Evolutionary conservation across 2,888 invertebrate species (phyloP).

Genomic region (Yponomeuta cagnagella): DNA sequence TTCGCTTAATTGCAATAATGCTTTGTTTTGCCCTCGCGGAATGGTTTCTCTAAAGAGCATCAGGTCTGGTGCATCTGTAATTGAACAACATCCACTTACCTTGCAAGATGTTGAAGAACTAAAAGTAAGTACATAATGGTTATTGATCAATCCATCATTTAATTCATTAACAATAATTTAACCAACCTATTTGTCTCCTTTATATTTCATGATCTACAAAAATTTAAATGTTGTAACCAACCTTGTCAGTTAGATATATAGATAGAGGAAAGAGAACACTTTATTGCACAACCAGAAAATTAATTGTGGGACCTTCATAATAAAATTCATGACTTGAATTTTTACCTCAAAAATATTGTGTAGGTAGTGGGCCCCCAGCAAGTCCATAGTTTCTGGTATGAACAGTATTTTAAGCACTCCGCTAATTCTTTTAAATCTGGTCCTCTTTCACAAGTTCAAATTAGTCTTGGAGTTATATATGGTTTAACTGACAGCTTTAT

Average conservation of each 20-base stretch:
- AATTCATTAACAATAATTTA: slow-evolving; percentile 1
- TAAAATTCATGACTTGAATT: no score
- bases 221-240: not conserved
- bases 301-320: not conserved
- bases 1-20: slow-evolving; percentile 73
- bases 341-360: not conserved
- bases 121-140: slow-evolving; percentile 51
- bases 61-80: slow-evolving; percentile 77
- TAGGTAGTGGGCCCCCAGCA: not conserved
- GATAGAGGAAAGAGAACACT: no score
- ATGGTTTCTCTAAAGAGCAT: slow-evolving; percentile 83
- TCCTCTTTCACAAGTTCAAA: no score
- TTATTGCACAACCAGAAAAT: not conserved
- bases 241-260: no score
- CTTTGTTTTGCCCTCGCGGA: slow-evolving; percentile 79
- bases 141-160: not conserved
- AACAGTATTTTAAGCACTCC: not conserved
- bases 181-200: not conserved
- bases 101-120: slow-evolving; percentile 73
- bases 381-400: not conserved
- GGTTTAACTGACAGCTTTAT: no score
- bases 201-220: not conserved
- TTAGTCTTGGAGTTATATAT: no score
- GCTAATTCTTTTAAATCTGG: no score
- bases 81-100: slow-evolving; percentile 78